These are phyloP conservation scores for Tupiocoris notatus DNA, from an alignment of 2,888 invertebrate species.

Conservation along the genomic window DNA sequence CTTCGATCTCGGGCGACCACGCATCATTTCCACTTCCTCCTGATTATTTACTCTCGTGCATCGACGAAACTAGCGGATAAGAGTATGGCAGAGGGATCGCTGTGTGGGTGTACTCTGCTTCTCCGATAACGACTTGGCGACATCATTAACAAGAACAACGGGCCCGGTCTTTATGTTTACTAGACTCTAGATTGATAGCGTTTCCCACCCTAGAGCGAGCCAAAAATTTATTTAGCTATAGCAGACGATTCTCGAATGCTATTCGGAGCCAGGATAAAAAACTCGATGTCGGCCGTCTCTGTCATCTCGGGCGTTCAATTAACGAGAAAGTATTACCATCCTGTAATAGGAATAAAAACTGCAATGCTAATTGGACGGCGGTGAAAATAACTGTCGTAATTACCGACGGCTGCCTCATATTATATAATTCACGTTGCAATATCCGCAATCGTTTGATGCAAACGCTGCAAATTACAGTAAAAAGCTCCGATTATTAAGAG, in stretches of 20 bases:
- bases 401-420: too few species aligned
- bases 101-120: too few species aligned
- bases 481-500: too few species aligned
- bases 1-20: background rate
- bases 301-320: slow-evolving; percentile 26
- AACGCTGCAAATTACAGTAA: too few species aligned
- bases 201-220: slow-evolving; percentile 22
- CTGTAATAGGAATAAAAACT: background rate
- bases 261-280: slow-evolving; percentile 1
- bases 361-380: background rate
- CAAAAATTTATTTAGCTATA: background rate
- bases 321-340: slow-evolving; percentile 25
- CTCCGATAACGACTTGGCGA: slow-evolving; percentile 13
- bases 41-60: slow-evolving; percentile 22
- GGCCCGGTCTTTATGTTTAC: slow-evolving; percentile 17
- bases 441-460: too few species aligned
- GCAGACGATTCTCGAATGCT: background rate
- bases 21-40: slow-evolving; percentile 40
- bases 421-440: too few species aligned
- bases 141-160: slow-evolving; percentile 37
- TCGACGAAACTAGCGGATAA: background rate
- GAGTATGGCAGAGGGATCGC: background rate
- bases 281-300: background rate
- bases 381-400: too few species aligned
- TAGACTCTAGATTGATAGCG: slow-evolving; percentile 22